These are phyloP conservation scores for Acanthurus tractus DNA, from an alignment of 2,797 vertebrate genomes.

Conservation along the genomic window DNA sequence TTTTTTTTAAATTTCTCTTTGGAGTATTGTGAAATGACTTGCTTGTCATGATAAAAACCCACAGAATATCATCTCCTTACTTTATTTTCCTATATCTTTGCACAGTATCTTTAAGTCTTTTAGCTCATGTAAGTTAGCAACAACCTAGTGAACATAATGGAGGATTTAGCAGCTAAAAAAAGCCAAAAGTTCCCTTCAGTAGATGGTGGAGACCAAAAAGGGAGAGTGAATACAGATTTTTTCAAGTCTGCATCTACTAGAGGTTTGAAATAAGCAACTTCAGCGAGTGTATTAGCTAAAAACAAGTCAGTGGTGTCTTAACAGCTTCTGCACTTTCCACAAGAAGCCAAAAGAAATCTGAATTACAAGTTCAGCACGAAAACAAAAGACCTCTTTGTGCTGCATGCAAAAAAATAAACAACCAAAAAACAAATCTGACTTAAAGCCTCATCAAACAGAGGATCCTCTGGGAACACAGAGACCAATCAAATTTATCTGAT, in stretches of 20 bases:
- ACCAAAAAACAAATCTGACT: not conserved
- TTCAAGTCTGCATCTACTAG: not conserved
- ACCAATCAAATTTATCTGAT: constrained; percentile 50
- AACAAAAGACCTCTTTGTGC: not conserved
- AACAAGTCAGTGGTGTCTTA: not conserved
- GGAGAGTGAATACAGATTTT: not conserved
- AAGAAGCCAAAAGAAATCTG: not conserved
- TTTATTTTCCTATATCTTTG: too few relatives aligned
- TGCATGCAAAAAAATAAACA: not conserved
- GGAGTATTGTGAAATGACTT: too few relatives aligned
- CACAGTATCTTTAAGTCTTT: too few relatives aligned
- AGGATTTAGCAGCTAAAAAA: not conserved
- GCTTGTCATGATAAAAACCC: too few relatives aligned
- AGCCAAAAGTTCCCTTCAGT: not conserved
- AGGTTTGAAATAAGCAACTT: not conserved
- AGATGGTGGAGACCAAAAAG: not conserved
- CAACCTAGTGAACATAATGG: not conserved
- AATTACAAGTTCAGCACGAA: not conserved
- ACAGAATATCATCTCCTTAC: too few relatives aligned
- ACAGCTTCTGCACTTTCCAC: not conserved
- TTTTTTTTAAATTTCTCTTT: too few relatives aligned
- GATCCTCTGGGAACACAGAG: constrained; percentile 8
- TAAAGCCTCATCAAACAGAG: not conserved
- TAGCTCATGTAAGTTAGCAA: not conserved
- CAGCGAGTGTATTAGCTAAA: not conserved